Evolutionary conservation across 1,140 invertebrate genomes (phyloP), one percentile per base, ranked within the genome.

Genomic region (Aphelenchoides besseyi): DNA sequence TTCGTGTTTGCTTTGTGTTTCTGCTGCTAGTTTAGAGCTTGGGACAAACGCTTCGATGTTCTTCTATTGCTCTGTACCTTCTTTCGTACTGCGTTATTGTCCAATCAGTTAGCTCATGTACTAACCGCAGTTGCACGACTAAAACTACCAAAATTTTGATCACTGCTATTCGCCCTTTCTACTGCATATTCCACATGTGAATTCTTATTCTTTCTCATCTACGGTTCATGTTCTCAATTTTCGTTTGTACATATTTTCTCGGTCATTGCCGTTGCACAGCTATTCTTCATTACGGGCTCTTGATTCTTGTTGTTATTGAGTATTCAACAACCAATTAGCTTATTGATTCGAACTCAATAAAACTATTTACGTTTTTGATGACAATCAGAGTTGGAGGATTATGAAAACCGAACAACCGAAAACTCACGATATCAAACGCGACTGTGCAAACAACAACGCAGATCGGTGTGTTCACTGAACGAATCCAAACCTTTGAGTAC

Each of bases 211-310:
- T 48, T 12, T 48, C 23, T 48, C 23, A 23, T 23, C 12, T 48
- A 48, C 41, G 41, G 41, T 48, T 48, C 41, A n/a, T 48, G 12
- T 48, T 23, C 23, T 12, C 41, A 48, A 23, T 48, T 23, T 48
- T 48, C 41, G 41, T 48, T 12, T 48, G 41, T 48, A 48, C 41
- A 48, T 48, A 48, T 48, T 48, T 23, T 23, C 41, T 23, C 23
- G n/a, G n/a, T n/a, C n/a, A n/a, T n/a, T n/a, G n/a, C n/a, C n/a
- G n/a, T n/a, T n/a, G n/a, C n/a, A n/a, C n/a, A n/a, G n/a, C n/a
- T n/a, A n/a, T n/a, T n/a, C n/a, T n/a, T n/a, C n/a, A n/a, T 23
- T 48, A 48, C 41, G 41, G 41, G 41, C 41, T 48, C 41, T 48
- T 23, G 41, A 16, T 23, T 48, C 23, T 23, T 23, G 12, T 48